Evolutionary conservation across 2,888 invertebrate genomes (phyloP).

Genomic region (Labia minor): DNA sequence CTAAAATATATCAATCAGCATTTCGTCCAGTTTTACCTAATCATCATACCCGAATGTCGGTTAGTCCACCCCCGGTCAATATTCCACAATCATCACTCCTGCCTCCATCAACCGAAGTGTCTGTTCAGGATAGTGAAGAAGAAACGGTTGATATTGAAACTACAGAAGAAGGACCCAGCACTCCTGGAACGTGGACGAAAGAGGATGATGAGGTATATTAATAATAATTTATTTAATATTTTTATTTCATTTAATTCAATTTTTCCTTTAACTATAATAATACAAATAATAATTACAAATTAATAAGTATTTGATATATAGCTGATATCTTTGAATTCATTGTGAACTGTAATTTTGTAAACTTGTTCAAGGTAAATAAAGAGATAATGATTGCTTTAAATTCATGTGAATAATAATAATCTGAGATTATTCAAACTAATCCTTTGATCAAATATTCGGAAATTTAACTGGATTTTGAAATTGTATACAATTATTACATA

Average conservation of each 20-base stretch:
- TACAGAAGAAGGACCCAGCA: constrained; percentile 55
- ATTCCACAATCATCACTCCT: background rate
- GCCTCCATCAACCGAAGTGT: background rate
- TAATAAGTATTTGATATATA: too few species aligned
- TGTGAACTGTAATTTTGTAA: background rate
- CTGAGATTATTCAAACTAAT: background rate
- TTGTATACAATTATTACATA: background rate
- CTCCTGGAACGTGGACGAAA: background rate
- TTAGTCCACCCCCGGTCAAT: constrained; percentile 30
- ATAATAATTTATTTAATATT: background rate
- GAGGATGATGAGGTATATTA: background rate
- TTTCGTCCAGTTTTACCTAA: constrained; percentile 44
- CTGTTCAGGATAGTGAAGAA: constrained; percentile 52
- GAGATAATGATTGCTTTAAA: background rate
- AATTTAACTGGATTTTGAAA: background rate
- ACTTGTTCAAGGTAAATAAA: background rate
- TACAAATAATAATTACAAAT: too few species aligned
- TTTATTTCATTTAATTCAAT: too few species aligned
- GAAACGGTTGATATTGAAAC: constrained; percentile 81
- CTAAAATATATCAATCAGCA: constrained; percentile 43
- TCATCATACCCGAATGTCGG: background rate
- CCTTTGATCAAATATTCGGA: background rate
- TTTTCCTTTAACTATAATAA: too few species aligned
- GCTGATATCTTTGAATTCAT: too few species aligned
- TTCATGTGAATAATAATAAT: background rate